Conservation (phyloP, 2,888 invertebrate species). For the Bimastos eiseni region DNA sequence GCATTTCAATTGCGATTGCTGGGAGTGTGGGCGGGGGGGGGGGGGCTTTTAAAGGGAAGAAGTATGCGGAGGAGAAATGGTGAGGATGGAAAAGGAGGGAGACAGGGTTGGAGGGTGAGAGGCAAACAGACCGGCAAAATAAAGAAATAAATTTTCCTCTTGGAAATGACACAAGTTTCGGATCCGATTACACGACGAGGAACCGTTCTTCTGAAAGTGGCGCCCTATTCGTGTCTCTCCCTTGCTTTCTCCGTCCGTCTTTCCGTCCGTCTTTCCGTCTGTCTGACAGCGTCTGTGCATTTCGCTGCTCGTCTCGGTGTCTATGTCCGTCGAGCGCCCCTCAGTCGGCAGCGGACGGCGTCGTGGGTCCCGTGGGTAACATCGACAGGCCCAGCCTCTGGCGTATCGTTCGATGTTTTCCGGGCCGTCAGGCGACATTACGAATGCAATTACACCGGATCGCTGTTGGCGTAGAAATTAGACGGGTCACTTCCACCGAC, state of each 20-base stretch:
- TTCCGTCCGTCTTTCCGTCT: neutral
- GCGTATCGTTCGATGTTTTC: neutral
- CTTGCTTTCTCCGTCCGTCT: neutral
- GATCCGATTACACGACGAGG: neutral
- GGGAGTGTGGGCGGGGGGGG: too few species aligned
- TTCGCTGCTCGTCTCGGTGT: neutral
- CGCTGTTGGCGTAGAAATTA: conserved; percentile 15
- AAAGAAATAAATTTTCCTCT: neutral
- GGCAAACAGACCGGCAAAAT: neutral
- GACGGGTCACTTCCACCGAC: conserved; percentile 15
- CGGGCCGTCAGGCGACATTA: conserved; percentile 22
- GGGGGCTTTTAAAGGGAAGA: neutral
- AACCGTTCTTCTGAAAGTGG: neutral
- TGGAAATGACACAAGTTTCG: neutral
- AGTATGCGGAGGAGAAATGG: neutral
- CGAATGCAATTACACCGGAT: conserved; percentile 10
- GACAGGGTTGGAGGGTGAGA: neutral
- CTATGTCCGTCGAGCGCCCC: neutral
- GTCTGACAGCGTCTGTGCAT: neutral
- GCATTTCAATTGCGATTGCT: neutral
- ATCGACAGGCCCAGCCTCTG: neutral
- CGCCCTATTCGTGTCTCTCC: neutral
- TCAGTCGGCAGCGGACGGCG: neutral
- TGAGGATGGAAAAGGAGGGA: neutral
- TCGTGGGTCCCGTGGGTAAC: neutral